These are phyloP conservation scores for Danio kyathit DNA, from an alignment of 2,797 vertebrate genomes.

Conservation along the genomic window DNA sequence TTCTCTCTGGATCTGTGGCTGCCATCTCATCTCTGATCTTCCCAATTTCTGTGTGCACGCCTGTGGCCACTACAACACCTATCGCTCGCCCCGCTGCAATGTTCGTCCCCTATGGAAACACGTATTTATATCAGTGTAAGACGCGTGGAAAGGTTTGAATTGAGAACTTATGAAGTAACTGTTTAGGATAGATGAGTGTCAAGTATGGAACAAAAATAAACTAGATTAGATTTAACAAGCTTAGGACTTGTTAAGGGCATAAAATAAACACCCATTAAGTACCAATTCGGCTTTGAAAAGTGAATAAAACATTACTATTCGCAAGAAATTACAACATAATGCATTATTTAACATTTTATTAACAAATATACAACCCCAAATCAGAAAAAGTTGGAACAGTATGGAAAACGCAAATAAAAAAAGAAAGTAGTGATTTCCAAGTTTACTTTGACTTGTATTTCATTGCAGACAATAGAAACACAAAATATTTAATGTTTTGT, in stretches of 20 bases:
- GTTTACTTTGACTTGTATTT: no score
- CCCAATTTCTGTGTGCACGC: conserved; percentile 83
- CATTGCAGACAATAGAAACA: no score
- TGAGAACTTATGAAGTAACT: neutral
- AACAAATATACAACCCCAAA: no score
- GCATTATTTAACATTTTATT: neutral
- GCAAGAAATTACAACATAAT: neutral
- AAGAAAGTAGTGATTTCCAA: no score
- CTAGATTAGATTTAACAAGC: neutral
- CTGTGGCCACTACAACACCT: conserved; percentile 81
- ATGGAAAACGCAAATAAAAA: no score
- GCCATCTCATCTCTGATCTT: conserved; percentile 86
- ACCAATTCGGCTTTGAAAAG: neutral
- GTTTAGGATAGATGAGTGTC: neutral
- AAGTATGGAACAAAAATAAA: neutral
- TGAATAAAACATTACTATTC: neutral
- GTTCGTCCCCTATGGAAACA: conserved; percentile 78
- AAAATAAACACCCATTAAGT: neutral
- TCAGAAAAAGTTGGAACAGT: no score
- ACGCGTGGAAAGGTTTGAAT: neutral
- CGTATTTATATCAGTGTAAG: conserved; percentile 32
- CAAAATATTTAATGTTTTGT: no score
- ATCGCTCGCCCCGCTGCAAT: conserved; percentile 82
- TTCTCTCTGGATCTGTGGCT: conserved; percentile 81
- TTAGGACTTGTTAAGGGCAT: neutral